Evolutionary conservation across 2,797 vertebrate species (phyloP).

Genomic region (Astyanax mexicanus): DNA sequence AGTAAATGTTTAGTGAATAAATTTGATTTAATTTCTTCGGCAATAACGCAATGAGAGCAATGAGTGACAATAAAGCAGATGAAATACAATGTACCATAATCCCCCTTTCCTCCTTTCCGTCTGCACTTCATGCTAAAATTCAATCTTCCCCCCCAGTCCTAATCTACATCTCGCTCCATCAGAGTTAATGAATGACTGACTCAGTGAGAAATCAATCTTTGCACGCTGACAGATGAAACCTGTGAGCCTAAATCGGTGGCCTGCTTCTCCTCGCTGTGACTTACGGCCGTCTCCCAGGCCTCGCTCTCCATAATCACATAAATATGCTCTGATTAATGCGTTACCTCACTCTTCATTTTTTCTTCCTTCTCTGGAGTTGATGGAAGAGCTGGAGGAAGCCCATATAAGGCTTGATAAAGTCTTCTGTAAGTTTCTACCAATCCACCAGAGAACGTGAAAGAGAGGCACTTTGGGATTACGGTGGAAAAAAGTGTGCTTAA

Average conservation of each 20-base stretch:
- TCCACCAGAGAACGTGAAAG: background rate
- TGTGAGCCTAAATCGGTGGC: slow-evolving; percentile 29
- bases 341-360: slow-evolving; percentile 39
- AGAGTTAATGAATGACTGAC: slow-evolving; percentile 43
- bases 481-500: background rate
- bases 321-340: slow-evolving; percentile 45
- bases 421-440: slow-evolving; percentile 13
- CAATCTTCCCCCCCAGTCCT: slow-evolving; percentile 14
- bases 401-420: slow-evolving; percentile 28
- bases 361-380: slow-evolving; percentile 21
- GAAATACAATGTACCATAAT: background rate
- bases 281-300: slow-evolving; percentile 34
- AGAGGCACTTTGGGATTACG: background rate
- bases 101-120: slow-evolving; percentile 9
- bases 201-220: slow-evolving; percentile 45
- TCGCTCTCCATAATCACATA: slow-evolving; percentile 45
- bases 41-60: background rate
- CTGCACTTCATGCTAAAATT: slow-evolving; percentile 25
- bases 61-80: background rate
- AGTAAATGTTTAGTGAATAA: background rate
- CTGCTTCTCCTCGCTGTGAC: slow-evolving; percentile 28
- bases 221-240: slow-evolving; percentile 37
- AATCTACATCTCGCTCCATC: slow-evolving; percentile 33
- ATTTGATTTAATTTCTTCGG: background rate
- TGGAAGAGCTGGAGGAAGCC: slow-evolving; percentile 21